A percentile compares a stretch with the other conserved stretches of the same genome.
These are phyloP conservation scores for Paracanthobrama guichenoti DNA, from an alignment of 2,113 vertebrate genomes.

Conservation along the genomic window DNA sequence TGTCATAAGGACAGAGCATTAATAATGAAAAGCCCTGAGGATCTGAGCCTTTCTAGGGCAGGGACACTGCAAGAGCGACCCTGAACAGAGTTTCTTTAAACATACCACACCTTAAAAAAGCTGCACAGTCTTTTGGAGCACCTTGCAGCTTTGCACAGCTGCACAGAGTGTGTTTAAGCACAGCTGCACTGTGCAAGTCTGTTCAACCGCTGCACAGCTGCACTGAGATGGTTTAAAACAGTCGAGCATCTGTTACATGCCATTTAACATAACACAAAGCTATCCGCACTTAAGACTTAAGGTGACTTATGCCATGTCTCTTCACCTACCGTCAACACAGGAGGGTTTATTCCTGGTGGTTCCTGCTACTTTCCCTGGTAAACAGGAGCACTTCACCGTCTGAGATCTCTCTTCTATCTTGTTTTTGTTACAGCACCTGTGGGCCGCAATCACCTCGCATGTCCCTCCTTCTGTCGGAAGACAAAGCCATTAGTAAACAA, in stretches of 20 bases:
- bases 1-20: conserved; percentile 59
- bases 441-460: conserved; percentile 81
- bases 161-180: background rate
- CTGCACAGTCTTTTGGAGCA: background rate
- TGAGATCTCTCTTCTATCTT: conserved; percentile 83
- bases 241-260: background rate
- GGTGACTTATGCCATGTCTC: background rate
- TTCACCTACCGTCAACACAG: conserved; percentile 79
- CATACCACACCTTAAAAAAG: conserved; percentile 11
- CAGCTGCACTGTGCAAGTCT: background rate
- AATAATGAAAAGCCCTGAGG: conserved; percentile 58
- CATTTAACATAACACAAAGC: background rate
- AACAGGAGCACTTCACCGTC: conserved; percentile 84
- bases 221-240: background rate
- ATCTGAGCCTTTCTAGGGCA: conserved; percentile 67
- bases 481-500: conserved; percentile 39
- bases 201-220: conserved; percentile 13
- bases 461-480: conserved; percentile 77
- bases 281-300: no score
- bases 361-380: conserved; percentile 82
- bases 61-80: conserved; percentile 59
- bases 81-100: conserved; percentile 54
- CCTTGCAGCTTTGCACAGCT: background rate
- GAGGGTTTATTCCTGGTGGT: conserved; percentile 82
- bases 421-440: conserved; percentile 84